Evolutionary conservation across 2,888 invertebrate genomes (phyloP), one percentile per base, ranked within the genome.

Genomic region (Leptopilina drosophilae): DNA sequence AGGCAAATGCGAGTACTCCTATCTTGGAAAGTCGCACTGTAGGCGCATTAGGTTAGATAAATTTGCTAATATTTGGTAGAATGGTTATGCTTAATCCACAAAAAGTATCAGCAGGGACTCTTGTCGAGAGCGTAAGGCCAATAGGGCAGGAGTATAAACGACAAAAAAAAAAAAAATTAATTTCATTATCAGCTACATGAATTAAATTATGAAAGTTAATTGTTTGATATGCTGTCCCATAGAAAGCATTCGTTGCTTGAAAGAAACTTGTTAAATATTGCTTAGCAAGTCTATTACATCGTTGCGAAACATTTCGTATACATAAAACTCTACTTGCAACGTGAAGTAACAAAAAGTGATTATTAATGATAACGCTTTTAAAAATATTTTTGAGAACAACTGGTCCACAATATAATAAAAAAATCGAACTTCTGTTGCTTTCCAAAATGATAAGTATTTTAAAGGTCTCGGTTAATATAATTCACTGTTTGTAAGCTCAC

Each of bases 321-420:
- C 59, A 59, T 59, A 59, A 59, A 15, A 59, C 15, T 59, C 59
- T 14, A 7, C 59, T 15, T n/a, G 59, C n/a, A 59, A 59, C 59
- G 59, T 59, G 59, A 59, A 59, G 59, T 59, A 59, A 59, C 15
- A 59, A n/a, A 59, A 59, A 59, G n/a, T 59, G 59, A 7, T 59
- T n/a, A 7, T 15, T 15, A 59, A 59, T 15, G n/a, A 0, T 7
- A 59, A 15, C 15, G 15, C 15, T 59, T 7, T 59, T 59, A n/a
- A 59, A 59, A 59, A 59, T 59, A 15, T 59, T 59, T 59, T n/a
- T 14, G n/a, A 59, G 59, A 59, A 59, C 59, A 59, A 26, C 0
- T 26, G 0, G 0, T 26, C 26, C 26, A 26, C 26, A 26, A 26
- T 26, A 26, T 26, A 26, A 59, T 59, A 59, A 15, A n/a, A 59